Evolutionary conservation across 2,797 vertebrate species (phyloP), one percentile per base, ranked within the genome.

Genomic region (Pantherophis vulpinus): DNA sequence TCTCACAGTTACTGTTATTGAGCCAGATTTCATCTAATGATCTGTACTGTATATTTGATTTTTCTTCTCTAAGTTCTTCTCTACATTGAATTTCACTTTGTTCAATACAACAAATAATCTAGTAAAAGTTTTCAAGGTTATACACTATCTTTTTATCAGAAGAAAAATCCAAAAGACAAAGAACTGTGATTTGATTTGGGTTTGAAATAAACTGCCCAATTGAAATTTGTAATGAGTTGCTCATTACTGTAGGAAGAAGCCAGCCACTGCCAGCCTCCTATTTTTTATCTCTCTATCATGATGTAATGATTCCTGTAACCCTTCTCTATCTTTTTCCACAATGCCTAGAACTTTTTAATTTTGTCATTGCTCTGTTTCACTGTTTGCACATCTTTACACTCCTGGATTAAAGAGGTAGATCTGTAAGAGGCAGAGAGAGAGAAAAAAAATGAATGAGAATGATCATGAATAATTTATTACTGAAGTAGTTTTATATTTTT

Each of bases 121-220:
- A 96, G 87, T 91, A 95, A 97, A 96, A 88, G 47, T 90, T 96
- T 94, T 90, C 91, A 91, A 90, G 95, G 92, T 91, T 86, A 90
- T 66, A 88, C 66, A 0, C 94, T 93, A 95, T 93, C 94, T 93
- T 86, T 90, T 86, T 90, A 96, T 93, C 93, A 96, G 88, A 91
- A 96, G 91, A 96, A 96, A 91, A 97, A 94, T 56, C 91, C 95
- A 97, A 1, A 96, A 97, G 0, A 96, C 94, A 94, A 93, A 94
- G 87, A 97, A 91, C 93, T 90, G 88, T 96, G 95, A 95, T 92
- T 93, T 97, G 56, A 5, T 96, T 97, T 95, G 87, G 94, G 96
- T 93, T 94, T 95, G 86, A 96, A 97, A 97, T 95, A 94, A 97
- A 90, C 87, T 97, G 93, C 93, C 96, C 95, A 92, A 96, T 95